Evolutionary conservation across 2,797 vertebrate species (phyloP).

Genomic region (Pseudochromis fuscus): DNA sequence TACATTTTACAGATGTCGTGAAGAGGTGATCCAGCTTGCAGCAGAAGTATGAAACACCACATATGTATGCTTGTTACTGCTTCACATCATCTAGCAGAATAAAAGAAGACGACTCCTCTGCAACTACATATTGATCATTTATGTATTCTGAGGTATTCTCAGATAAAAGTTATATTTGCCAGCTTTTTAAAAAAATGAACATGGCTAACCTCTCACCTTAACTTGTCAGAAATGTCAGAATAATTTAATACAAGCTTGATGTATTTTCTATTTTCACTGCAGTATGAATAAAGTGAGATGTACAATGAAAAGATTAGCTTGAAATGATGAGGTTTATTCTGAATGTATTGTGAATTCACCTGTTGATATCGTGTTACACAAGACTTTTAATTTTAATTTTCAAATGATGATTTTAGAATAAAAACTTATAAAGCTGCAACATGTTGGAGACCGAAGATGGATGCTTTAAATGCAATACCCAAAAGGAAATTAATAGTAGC

Average conservation of each 20-base stretch:
- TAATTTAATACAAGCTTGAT: not conserved
- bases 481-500: too few relatives aligned
- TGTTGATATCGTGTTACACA: slow-evolving; percentile 7
- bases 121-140: slow-evolving; percentile 1
- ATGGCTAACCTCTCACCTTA: not conserved
- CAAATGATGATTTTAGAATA: slow-evolving; percentile 32
- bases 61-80: not conserved
- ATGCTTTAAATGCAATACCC: too few relatives aligned
- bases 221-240: not conserved
- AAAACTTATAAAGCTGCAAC: slow-evolving; percentile 23
- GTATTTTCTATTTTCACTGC: slow-evolving; percentile 16
- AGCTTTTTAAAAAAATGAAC: not conserved
- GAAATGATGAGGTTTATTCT: not conserved
- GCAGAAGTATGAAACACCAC: slow-evolving; percentile 27
- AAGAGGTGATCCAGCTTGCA: slow-evolving; percentile 25
- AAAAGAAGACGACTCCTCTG: slow-evolving; percentile 3
- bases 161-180: slow-evolving; percentile 10
- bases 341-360: slow-evolving; percentile 14
- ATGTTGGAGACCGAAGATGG: not conserved
- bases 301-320: not conserved
- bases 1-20: slow-evolving; percentile 59
- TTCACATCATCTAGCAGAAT: slow-evolving; percentile 6
- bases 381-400: slow-evolving; percentile 38
- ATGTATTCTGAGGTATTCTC: slow-evolving; percentile 6
- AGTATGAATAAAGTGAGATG: slow-evolving; percentile 23